Evolutionary conservation across 2,113 vertebrate genomes (phyloP).

Genomic region (Otocyon megalotis): DNA sequence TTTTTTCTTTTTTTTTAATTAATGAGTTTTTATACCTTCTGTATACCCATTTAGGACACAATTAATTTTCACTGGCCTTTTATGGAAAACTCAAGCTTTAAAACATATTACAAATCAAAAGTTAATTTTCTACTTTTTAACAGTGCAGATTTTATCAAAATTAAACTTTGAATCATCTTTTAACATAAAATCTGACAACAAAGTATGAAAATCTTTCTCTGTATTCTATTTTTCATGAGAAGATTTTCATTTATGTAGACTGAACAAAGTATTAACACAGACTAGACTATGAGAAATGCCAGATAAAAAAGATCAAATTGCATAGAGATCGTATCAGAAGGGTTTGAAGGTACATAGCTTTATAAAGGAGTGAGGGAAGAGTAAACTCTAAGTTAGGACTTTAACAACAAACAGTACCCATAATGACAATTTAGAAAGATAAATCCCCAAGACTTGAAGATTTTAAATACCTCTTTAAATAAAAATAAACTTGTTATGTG

Average conservation of each 20-base stretch:
- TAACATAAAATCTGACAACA: background rate
- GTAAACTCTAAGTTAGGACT: background rate
- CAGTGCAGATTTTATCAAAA: background rate
- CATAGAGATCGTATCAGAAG: background rate
- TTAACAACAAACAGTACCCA: background rate
- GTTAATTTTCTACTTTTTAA: background rate
- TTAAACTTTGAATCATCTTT: background rate
- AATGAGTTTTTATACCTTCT: background rate
- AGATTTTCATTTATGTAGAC: background rate
- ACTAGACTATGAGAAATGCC: background rate
- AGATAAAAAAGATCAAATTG: background rate
- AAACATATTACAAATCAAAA: background rate
- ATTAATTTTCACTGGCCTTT: background rate
- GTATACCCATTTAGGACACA: background rate
- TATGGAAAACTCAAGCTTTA: background rate
- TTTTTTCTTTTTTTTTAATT: background rate
- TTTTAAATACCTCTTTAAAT: background rate
- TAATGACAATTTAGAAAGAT: background rate
- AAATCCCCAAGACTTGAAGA: background rate
- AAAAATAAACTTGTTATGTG: background rate
- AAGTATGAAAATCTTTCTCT: background rate
- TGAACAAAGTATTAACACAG: background rate
- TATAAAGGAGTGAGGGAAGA: background rate
- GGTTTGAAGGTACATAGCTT: background rate
- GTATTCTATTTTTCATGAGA: background rate